Percentiles rank a stretch among this genome's conserved stretches.
Conservation (phyloP, 92 coral and sea anemone species). For the Paragorgia papillata region DNA sequence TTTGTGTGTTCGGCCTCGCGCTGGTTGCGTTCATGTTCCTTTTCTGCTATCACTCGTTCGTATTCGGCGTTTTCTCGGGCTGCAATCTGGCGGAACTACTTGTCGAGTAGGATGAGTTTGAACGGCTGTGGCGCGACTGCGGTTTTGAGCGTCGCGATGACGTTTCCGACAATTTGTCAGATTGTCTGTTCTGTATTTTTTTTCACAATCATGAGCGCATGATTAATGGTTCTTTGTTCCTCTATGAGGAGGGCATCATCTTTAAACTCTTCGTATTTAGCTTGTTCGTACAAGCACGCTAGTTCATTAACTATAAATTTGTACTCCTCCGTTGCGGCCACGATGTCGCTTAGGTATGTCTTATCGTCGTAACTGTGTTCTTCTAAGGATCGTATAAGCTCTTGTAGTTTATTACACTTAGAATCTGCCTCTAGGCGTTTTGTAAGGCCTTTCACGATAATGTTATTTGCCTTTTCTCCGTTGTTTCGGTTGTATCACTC, state of each 20-base stretch:
- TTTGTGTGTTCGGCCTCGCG: constrained; percentile 21
- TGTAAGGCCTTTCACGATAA: too few relatives aligned
- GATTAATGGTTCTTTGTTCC: neutral
- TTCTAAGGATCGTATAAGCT: neutral
- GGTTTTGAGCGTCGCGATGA: constrained; percentile 1
- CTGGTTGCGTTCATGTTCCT: constrained; percentile 4
- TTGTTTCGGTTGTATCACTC: too few relatives aligned
- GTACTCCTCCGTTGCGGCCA: neutral
- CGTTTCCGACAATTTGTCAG: constrained; percentile 9
- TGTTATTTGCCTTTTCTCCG: too few relatives aligned
- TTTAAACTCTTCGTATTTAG: constrained; percentile 13
- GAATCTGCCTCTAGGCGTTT: too few relatives aligned
- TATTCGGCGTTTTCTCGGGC: constrained; percentile 25
- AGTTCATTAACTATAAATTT: constrained; percentile 7
- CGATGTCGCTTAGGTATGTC: neutral
- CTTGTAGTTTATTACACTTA: neutral
- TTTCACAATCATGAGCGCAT: neutral
- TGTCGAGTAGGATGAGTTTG: neutral
- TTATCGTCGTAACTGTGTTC: neutral
- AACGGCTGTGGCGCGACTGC: neutral
- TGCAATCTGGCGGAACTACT: constrained; percentile 21
- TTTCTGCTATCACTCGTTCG: too few relatives aligned
- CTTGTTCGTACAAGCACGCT: constrained; percentile 9
- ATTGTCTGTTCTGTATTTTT: constrained; percentile 4
- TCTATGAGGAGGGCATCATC: constrained; percentile 7